These are phyloP conservation scores for Saguinus imperator DNA, from an alignment of 2,113 vertebrate species.

Conservation along the genomic window DNA sequence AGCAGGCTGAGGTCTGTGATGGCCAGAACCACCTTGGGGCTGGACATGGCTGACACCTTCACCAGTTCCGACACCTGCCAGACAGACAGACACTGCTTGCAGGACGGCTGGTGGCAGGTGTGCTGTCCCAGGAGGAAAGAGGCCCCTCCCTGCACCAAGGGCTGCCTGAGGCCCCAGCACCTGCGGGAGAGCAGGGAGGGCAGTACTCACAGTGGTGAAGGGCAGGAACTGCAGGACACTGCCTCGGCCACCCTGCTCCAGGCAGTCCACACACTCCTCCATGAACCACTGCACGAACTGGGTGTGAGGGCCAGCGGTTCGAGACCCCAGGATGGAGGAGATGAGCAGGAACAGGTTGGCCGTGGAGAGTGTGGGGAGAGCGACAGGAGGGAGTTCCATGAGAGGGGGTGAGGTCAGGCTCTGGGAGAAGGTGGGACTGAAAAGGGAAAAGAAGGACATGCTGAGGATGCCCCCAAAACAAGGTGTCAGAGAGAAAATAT, in stretches of 20 bases:
- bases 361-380: slow-evolving; percentile 64
- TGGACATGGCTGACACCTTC: slow-evolving; percentile 95
- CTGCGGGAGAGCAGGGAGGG: accelerated
- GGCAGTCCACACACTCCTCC: slow-evolving; percentile 96
- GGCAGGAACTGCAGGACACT: slow-evolving; percentile 99
- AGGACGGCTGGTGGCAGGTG: accelerated
- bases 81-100: not conserved
- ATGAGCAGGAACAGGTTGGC: slow-evolving; percentile 98
- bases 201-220: slow-evolving; percentile 93
- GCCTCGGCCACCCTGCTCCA: slow-evolving; percentile 94
- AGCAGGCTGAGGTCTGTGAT: slow-evolving; percentile 97
- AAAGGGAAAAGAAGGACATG: not conserved
- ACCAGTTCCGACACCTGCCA: slow-evolving; percentile 94
- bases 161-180: too few relatives aligned
- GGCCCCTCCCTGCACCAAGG: not conserved
- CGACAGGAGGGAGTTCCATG: accelerated
- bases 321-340: slow-evolving; percentile 94
- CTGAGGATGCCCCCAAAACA: not conserved
- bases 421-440: not conserved
- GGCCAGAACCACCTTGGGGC: slow-evolving; percentile 94
- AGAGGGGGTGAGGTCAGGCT: not conserved
- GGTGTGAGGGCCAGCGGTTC: slow-evolving; percentile 94
- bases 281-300: slow-evolving; percentile 99
- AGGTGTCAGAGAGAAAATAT: accelerated
- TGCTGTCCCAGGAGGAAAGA: not conserved